phyloP scores from a whole-genome alignment of 2,113 vertebrate genomes.

The Hippoglossus stenolepis region DNA sequence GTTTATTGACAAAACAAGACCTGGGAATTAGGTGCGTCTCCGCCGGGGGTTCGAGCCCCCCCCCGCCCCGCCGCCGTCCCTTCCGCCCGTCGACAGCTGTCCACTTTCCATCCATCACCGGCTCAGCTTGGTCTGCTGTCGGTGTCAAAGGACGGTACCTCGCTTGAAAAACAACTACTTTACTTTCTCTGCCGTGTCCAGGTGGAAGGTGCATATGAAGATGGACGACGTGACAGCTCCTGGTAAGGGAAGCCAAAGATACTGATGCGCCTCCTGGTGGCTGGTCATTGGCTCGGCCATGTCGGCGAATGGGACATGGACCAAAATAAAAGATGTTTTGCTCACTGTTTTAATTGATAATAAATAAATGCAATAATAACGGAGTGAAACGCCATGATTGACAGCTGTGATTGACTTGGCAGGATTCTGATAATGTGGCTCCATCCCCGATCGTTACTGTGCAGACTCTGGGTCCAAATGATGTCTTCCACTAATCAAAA shows the following conservation, averaged over 20 bases:
- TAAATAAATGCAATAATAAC: too few species aligned
- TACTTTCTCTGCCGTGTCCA: slow-evolving; percentile 8
- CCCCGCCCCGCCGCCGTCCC: slow-evolving; percentile 12
- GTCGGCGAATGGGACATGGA: too few species aligned
- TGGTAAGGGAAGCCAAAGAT: background rate
- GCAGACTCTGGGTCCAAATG: too few species aligned
- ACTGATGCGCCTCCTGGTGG: too few species aligned
- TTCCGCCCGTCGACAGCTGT: slow-evolving; percentile 67
- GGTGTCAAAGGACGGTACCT: slow-evolving; percentile 44
- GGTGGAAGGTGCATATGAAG: background rate
- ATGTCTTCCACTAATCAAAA: too few species aligned
- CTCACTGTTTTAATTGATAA: too few species aligned
- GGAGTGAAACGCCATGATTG: too few species aligned
- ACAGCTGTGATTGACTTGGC: too few species aligned
- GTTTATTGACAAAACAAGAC: slow-evolving; percentile 84
- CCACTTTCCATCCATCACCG: slow-evolving; percentile 73
- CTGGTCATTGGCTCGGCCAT: too few species aligned
- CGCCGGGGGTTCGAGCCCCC: slow-evolving; percentile 9
- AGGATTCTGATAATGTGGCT: too few species aligned
- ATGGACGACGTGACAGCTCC: background rate
- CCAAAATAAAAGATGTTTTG: too few species aligned
- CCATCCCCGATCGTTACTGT: too few species aligned
- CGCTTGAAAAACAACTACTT: slow-evolving; percentile 49
- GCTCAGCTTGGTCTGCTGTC: slow-evolving; percentile 39
- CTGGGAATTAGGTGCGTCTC: slow-evolving; percentile 78